phyloP scores from a whole-genome alignment of 2,888 invertebrate species.

The Melitaea athalia region DNA sequence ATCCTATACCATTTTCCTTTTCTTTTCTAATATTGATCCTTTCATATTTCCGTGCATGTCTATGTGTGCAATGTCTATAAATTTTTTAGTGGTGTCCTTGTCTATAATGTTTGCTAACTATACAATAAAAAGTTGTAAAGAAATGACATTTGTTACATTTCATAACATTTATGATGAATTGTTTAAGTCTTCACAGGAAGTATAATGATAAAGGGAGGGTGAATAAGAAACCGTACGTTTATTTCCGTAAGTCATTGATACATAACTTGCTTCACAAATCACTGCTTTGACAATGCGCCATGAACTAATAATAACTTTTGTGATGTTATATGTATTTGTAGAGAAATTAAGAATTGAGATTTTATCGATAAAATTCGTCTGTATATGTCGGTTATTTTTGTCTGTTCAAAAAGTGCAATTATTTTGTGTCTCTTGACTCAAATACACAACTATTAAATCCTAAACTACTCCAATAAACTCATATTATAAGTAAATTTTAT shows the following conservation, averaged over 20 bases:
- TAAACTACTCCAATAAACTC: no score
- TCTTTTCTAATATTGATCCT: no score
- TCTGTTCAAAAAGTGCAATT: no score
- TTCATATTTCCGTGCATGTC: no score
- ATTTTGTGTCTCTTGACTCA: no score
- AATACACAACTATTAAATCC: no score
- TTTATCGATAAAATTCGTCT: not conserved
- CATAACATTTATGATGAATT: not conserved
- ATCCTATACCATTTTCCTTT: no score
- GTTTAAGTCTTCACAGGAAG: slow-evolving; percentile 1
- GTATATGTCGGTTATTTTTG: not conserved
- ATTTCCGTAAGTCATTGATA: not conserved
- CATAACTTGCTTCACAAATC: slow-evolving; percentile 9
- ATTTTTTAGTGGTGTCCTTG: no score
- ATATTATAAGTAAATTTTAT: no score
- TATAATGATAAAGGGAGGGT: not conserved
- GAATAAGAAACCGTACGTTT: not conserved
- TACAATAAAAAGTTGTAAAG: not conserved
- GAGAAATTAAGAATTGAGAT: not conserved
- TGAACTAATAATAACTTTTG: not conserved
- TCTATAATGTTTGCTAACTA: no score
- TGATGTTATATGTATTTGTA: not conserved
- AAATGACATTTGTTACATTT: slow-evolving; percentile 1
- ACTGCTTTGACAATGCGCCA: not conserved
- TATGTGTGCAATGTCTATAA: no score